phyloP scores from a whole-genome alignment of 2,888 invertebrate genomes.

The Blastobasis lacticolella region DNA sequence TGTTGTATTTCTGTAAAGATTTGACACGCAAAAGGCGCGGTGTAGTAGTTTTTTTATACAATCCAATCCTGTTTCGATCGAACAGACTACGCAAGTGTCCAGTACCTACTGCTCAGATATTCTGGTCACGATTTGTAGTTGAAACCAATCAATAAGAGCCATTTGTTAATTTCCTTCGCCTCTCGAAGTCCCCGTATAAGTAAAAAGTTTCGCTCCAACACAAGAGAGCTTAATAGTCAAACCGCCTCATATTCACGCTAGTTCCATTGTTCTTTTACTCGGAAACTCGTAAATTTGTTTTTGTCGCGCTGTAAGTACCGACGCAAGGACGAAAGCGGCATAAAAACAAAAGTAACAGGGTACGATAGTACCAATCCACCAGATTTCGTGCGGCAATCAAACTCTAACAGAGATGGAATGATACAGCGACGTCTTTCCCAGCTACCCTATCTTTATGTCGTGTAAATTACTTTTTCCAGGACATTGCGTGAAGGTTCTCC shows the following conservation, averaged over 20 bases:
- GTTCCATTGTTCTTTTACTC: slow-evolving; percentile 22
- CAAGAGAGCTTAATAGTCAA: neutral
- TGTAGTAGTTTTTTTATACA: too few relatives aligned
- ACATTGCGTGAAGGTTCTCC: neutral
- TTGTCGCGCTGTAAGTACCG: slow-evolving; percentile 19
- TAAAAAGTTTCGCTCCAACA: neutral
- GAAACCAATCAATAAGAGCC: too few relatives aligned
- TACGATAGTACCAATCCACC: slow-evolving; percentile 26
- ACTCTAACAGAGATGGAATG: slow-evolving; percentile 17
- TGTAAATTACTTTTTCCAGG: too few relatives aligned
- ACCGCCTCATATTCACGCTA: slow-evolving; percentile 15
- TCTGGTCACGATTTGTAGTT: too few relatives aligned
- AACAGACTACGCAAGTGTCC: too few relatives aligned
- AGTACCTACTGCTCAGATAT: too few relatives aligned
- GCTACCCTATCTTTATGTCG: neutral
- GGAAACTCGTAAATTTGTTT: slow-evolving; percentile 29
- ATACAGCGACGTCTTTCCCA: slow-evolving; percentile 12
- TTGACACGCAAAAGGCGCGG: too few relatives aligned
- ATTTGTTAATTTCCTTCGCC: too few relatives aligned
- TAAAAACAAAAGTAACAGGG: slow-evolving; percentile 24
- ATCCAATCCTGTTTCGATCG: too few relatives aligned
- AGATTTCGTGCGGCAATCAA: slow-evolving; percentile 24
- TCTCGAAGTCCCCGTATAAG: too few relatives aligned
- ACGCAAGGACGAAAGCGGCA: slow-evolving; percentile 16
- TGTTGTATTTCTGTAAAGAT: too few relatives aligned